Conservation (phyloP, 2,888 invertebrate genomes). For the Pollenia amentaria region DNA sequence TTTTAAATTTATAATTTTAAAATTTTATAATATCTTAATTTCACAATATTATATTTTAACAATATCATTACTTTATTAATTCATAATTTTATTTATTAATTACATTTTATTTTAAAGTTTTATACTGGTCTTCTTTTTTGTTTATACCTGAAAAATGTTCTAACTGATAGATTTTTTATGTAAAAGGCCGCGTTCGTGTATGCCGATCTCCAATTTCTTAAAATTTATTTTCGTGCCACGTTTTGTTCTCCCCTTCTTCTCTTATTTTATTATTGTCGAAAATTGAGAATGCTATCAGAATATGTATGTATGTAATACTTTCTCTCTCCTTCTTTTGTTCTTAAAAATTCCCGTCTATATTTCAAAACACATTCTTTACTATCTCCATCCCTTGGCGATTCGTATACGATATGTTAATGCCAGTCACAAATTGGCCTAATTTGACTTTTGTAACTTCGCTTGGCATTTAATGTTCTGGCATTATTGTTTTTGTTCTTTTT, state of each 20-base stretch:
- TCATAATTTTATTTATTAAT: no score
- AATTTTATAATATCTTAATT: no score
- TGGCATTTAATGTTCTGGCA: conserved; percentile 66
- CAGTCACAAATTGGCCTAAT: conserved; percentile 77
- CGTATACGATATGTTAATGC: conserved; percentile 69
- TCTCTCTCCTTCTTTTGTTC: conserved; percentile 6
- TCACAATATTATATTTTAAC: no score
- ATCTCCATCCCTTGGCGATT: background rate
- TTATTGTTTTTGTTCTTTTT: conserved; percentile 67
- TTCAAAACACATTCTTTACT: background rate
- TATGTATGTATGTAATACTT: background rate
- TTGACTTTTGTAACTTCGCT: conserved; percentile 77
- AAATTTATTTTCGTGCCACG: background rate
- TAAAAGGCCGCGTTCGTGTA: no score
- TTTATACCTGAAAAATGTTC: no score
- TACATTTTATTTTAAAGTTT: no score
- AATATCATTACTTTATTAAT: no score
- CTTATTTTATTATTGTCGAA: conserved; percentile 15
- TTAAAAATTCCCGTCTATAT: conserved; percentile 19
- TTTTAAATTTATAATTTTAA: no score
- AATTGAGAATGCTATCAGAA: conserved; percentile 51
- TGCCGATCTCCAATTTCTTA: background rate
- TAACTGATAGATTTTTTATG: no score
- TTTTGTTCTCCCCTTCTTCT: background rate
- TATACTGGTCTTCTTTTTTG: no score